phyloP scores from a whole-genome alignment of 2,113 vertebrate species.

The Saccopteryx leptura region DNA sequence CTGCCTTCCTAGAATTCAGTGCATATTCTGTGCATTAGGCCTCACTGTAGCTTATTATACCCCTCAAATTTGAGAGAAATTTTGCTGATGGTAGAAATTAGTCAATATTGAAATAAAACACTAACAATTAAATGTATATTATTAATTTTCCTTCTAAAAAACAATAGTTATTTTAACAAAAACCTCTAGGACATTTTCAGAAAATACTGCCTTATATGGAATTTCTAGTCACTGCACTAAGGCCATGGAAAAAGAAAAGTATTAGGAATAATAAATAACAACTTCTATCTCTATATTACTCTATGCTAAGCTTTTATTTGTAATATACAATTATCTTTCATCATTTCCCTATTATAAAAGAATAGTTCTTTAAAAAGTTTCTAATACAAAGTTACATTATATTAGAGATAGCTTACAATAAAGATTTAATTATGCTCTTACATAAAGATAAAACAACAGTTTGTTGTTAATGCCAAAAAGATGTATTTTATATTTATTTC shows the following conservation, averaged over 20 bases:
- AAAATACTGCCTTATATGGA: background rate
- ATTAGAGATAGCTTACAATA: background rate
- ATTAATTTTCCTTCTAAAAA: background rate
- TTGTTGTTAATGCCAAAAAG: background rate
- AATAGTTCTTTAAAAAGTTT: background rate
- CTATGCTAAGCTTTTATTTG: background rate
- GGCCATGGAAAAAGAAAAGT: background rate
- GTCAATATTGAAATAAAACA: background rate
- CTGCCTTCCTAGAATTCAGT: background rate
- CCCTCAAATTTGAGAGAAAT: background rate
- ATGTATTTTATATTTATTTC: background rate
- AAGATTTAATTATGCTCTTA: background rate
- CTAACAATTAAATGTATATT: background rate
- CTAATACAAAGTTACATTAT: background rate
- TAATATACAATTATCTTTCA: background rate
- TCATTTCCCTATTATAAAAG: background rate
- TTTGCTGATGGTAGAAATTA: background rate
- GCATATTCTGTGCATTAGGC: background rate
- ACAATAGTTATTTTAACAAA: slow-evolving; percentile 21
- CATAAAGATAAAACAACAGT: background rate
- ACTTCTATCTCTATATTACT: background rate
- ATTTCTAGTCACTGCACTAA: background rate
- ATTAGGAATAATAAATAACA: slow-evolving; percentile 8
- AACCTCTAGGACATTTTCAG: background rate
- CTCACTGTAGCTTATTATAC: background rate